Conservation (phyloP, 2,888 invertebrate genomes). For the Erynnis tages region DNA sequence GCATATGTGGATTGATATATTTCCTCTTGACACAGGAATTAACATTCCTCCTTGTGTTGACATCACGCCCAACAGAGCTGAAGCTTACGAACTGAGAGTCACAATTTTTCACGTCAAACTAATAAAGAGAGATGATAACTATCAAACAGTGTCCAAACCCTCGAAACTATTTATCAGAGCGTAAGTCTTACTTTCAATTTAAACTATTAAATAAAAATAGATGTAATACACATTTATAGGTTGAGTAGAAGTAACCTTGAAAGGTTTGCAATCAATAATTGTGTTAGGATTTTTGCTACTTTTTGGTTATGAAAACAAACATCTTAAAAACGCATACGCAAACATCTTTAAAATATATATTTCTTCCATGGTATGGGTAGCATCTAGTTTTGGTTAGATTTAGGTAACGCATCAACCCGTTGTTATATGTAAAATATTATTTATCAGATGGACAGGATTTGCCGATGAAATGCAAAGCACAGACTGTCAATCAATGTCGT, state of each 20-base stretch:
- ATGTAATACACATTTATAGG: too few species aligned
- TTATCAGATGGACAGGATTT: conserved; percentile 85
- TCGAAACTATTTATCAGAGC: conserved; percentile 11
- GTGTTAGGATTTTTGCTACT: too few species aligned
- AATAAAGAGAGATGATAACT: conserved; percentile 1
- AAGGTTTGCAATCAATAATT: too few species aligned
- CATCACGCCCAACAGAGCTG: conserved; percentile 87
- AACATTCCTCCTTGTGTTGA: conserved; percentile 87
- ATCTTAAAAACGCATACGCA: too few species aligned
- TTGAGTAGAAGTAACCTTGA: too few species aligned
- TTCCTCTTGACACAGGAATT: conserved; percentile 79
- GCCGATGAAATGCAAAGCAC: conserved; percentile 85
- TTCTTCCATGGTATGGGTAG: too few species aligned
- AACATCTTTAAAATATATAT: too few species aligned
- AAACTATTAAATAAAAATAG: too few species aligned
- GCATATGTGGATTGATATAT: conserved; percentile 95
- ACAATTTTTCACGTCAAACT: conserved; percentile 74
- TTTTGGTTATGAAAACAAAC: too few species aligned
- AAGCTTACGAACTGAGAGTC: conserved; percentile 85
- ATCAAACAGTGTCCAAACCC: neutral
- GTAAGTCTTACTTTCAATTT: too few species aligned
- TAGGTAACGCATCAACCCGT: too few species aligned
- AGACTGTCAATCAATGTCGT: neutral
- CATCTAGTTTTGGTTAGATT: too few species aligned
- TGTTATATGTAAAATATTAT: neutral